Evolutionary conservation across 2,797 vertebrate genomes (phyloP).

Genomic region (Syngnathus acus): DNA sequence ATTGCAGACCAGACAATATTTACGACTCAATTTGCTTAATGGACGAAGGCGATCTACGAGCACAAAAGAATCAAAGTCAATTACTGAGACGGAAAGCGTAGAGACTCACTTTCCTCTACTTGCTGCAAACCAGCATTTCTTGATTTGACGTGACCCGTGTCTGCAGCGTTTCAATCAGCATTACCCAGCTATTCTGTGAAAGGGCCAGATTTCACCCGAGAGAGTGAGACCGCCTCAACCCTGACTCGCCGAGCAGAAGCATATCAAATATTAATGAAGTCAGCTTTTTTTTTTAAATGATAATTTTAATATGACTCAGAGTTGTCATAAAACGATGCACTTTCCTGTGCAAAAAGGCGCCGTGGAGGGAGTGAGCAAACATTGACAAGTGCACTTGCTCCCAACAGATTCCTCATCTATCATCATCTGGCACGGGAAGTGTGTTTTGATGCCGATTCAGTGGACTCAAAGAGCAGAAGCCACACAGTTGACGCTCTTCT

Average conservation of each 20-base stretch:
- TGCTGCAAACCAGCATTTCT: not conserved
- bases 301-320: conserved; percentile 3
- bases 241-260: conserved; percentile 38
- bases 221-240: conserved; percentile 24
- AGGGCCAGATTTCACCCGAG: conserved; percentile 29
- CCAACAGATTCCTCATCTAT: conserved; percentile 2
- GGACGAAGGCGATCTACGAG: conserved; percentile 6
- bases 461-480: conserved; percentile 20
- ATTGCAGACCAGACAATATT: conserved; percentile 1
- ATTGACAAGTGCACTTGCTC: not conserved
- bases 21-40: conserved; percentile 11
- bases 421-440: not conserved
- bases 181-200: conserved; percentile 25
- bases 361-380: conserved; percentile 4
- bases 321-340: not conserved
- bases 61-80: conserved; percentile 5
- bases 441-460: conserved; percentile 1
- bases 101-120: not conserved
- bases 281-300: not conserved
- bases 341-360: conserved; percentile 13
- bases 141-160: not conserved
- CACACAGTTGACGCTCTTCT: conserved; percentile 7
- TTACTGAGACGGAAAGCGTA: conserved; percentile 8
- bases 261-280: conserved; percentile 1
- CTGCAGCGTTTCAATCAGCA: conserved; percentile 13